Conservation (phyloP, 2,888 invertebrate species). For the Neoaliturus tenellus region DNA sequence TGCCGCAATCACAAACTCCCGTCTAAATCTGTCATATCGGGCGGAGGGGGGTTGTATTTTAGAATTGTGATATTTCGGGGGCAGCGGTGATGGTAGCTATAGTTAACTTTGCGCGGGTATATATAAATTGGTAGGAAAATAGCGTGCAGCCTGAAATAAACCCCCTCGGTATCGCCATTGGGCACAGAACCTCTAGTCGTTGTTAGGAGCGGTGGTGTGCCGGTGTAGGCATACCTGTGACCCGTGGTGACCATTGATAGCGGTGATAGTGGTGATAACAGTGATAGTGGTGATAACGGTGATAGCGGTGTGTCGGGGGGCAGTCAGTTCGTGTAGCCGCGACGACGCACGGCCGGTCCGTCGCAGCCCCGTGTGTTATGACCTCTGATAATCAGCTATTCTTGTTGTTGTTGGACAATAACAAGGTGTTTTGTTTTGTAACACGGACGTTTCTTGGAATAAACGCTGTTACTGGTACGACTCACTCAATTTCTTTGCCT, state of each 20-base stretch:
- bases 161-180: constrained; percentile 53
- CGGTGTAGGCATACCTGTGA: not conserved
- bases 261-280: constrained; percentile 2
- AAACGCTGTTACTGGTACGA: not conserved
- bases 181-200: constrained; percentile 25
- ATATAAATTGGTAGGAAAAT: constrained; percentile 67
- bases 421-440: not conserved
- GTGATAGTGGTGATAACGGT: constrained; percentile 5
- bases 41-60: constrained; percentile 63
- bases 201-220: constrained; percentile 8
- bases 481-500: too few relatives aligned
- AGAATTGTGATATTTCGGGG: constrained; percentile 67
- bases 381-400: not conserved
- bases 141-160: constrained; percentile 66
- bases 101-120: constrained; percentile 66
- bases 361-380: not conserved
- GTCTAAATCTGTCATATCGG: constrained; percentile 57
- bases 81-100: constrained; percentile 65
- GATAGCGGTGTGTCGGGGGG: not conserved
- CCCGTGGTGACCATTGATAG: too few relatives aligned
- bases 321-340: not conserved
- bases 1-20: constrained; percentile 48
- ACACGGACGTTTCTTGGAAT: not conserved
- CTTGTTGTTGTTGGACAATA: not conserved
- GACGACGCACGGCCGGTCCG: not conserved